Base-by-base conservation (phyloP, 2,797 vertebrate species). In the Synaphobranchus kaupii region DNA sequence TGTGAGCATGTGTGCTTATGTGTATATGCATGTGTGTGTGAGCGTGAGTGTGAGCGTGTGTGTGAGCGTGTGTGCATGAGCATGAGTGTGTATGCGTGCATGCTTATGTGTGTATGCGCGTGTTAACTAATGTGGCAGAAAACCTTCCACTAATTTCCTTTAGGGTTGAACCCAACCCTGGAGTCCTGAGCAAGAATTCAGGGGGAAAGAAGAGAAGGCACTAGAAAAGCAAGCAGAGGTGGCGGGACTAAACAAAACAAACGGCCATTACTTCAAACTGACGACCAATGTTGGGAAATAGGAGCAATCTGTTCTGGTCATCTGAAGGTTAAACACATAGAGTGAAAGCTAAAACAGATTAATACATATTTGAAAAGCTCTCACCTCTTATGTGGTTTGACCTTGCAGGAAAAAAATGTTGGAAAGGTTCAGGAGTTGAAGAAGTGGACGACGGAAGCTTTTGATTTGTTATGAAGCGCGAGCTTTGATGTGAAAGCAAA, bases 321-420 rank as follows among this genome's bases (percentile, higher is more conserved):
- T 47, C 83, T 39, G 39, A 85, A 85, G 87, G 87, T 85, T 85
- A 50, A 78, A 52, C 47, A 54, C 60, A 60, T 58, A 58, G 66
- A 84, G 50, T 6, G 52, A 87, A 84, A 84, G 63, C 63, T 66
- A 68, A 83, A 87, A 52, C 60, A 87, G 86, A 83, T 87, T 83
- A 83, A 87, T 83, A 87, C 86, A 83, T 54, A 25, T 83, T 47
- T 87, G 86, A 83, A 66, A 83, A 28, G 47, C 31, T 25, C 22
- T 48, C 39, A 39, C 39, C 47, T 71, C 15, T 54, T 34, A 17
- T 39, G 60, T 9, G 22, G 28, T 12, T 44, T 34, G 47, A 87
- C 63, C 81, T 87, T 83, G 48, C 63, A 48, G 81, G 80, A 39
- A 39, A n/a, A 80, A 83, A 44, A 54, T n/a, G 50, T 71, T 68